Evolutionary conservation across 2,888 invertebrate species (phyloP).

Genomic region (Callyntrura guangdongensis): DNA sequence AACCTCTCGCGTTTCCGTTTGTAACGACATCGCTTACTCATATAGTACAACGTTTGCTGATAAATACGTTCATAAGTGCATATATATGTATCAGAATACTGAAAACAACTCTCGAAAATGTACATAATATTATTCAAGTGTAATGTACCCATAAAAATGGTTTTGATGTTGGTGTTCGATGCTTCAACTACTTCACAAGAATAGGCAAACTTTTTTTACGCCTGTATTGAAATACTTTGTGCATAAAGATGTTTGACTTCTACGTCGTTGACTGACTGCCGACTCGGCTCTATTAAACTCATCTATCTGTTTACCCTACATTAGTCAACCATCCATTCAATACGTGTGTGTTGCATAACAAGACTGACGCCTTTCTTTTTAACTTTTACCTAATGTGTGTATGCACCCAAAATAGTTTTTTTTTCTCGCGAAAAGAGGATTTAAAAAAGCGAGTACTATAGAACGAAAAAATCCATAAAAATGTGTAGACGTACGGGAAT

Average conservation of each 20-base stretch:
- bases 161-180: constrained; percentile 38
- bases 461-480: neutral
- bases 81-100: too few species aligned
- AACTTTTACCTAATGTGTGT: constrained; percentile 47
- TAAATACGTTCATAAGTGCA: too few species aligned
- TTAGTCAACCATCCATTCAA: constrained; percentile 53
- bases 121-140: neutral
- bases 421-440: neutral
- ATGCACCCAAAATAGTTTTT: constrained; percentile 8
- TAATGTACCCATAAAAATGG: constrained; percentile 27
- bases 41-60: neutral
- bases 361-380: constrained; percentile 49
- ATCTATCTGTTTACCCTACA: constrained; percentile 54
- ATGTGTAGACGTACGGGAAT: neutral
- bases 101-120: neutral
- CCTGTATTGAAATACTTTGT: neutral
- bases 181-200: constrained; percentile 7
- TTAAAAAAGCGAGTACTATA: neutral
- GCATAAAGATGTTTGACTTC: constrained; percentile 3
- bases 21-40: neutral
- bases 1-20: neutral
- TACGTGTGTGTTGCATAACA: neutral
- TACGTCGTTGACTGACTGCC: constrained; percentile 29
- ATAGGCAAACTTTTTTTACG: constrained; percentile 31
- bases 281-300: neutral